phyloP scores from a whole-genome alignment of 2,113 vertebrate genomes.

The Phrynocephalus versicolor region DNA sequence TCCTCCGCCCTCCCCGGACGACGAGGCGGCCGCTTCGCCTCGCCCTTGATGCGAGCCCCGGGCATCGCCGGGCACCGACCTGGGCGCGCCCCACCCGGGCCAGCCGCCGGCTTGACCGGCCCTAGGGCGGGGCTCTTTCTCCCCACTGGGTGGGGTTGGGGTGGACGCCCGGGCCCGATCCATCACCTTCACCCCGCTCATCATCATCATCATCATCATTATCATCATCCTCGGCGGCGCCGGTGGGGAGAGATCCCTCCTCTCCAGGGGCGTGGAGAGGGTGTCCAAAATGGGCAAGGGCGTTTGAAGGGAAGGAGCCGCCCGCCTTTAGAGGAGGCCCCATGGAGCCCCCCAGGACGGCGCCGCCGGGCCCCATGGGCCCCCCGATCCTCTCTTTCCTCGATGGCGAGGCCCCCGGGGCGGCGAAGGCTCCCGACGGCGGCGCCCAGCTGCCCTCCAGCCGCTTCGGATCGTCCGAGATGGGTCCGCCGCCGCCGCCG shows the following conservation, averaged over 20 bases:
- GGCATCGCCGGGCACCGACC: neutral
- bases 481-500: neutral
- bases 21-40: neutral
- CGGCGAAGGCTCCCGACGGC: neutral
- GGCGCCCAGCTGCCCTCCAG: neutral
- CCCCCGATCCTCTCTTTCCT: neutral
- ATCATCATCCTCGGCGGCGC: too few species aligned
- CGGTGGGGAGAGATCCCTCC: too few species aligned
- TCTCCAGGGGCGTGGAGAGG: slow-evolving; percentile 12
- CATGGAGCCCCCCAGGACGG: slow-evolving; percentile 48
- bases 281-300: slow-evolving; percentile 54
- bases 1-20: neutral
- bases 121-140: too few species aligned
- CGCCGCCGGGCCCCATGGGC: slow-evolving; percentile 48
- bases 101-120: neutral
- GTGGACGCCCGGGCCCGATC: neutral
- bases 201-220: too few species aligned
- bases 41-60: neutral
- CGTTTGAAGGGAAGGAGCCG: slow-evolving; percentile 65
- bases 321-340: neutral
- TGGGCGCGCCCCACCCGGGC: neutral
- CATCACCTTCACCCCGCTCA: too few species aligned
- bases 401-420: slow-evolving; percentile 38
- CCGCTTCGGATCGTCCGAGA: neutral
- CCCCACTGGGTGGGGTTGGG: neutral